Evolutionary conservation across 1,140 invertebrate genomes (phyloP).

Genomic region (Chrysopa pallens): DNA sequence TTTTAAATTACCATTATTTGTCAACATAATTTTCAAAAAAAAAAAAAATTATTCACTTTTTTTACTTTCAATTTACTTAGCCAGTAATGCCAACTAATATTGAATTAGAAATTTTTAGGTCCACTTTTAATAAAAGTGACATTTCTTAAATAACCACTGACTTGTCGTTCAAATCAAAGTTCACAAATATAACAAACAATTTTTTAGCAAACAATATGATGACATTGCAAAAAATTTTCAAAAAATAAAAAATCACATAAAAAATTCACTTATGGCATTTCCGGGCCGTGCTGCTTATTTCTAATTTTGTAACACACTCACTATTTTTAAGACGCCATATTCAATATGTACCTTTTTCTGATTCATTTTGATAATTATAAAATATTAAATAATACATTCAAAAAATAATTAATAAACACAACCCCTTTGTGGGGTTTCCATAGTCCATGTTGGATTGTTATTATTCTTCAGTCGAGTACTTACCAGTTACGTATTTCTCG

Average conservation of each 20-base stretch:
- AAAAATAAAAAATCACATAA: not conserved
- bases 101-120: no score
- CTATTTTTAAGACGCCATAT: constrained; percentile 34
- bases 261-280: not conserved
- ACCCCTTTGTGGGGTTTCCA: constrained; percentile 17
- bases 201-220: not conserved
- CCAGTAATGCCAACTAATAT: no score
- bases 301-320: constrained; percentile 24
- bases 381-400: constrained; percentile 8
- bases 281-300: constrained; percentile 10
- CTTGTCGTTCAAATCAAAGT: not conserved
- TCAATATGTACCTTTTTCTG: constrained; percentile 25
- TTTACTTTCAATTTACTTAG: no score
- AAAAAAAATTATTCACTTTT: no score
- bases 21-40: no score
- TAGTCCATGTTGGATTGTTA: constrained; percentile 46
- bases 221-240: constrained; percentile 2
- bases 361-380: constrained; percentile 8
- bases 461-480: constrained; percentile 57
- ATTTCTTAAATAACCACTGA: constrained; percentile 10
- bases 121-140: constrained; percentile 8
- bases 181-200: constrained; percentile 1
- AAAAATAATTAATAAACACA: constrained; percentile 7
- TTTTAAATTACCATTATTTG: no score
- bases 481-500: constrained; percentile 88